Conservation (phyloP, 2,888 invertebrate species). For the Boloria selene region DNA sequence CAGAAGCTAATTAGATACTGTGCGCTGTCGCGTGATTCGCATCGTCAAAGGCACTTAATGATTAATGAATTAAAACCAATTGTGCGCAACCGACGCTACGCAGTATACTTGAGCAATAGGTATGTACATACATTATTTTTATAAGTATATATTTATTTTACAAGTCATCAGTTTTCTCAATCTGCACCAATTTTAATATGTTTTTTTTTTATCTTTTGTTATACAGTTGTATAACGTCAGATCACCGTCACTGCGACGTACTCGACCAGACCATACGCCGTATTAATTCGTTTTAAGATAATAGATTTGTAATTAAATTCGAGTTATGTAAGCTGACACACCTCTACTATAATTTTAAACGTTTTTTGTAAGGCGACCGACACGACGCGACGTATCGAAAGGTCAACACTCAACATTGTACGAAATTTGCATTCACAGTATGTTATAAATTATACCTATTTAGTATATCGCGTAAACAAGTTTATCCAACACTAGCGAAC, state of each 20-base stretch:
- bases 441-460: too few relatives aligned
- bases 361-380: not conserved
- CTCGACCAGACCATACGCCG: too few relatives aligned
- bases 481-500: too few relatives aligned
- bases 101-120: not conserved
- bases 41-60: not conserved
- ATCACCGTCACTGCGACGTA: too few relatives aligned
- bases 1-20: constrained; percentile 4
- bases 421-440: not conserved
- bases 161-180: not conserved
- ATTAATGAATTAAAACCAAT: constrained; percentile 21
- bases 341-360: constrained; percentile 10
- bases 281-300: too few relatives aligned
- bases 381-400: not conserved
- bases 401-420: not conserved
- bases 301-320: not conserved
- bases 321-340: constrained; percentile 6
- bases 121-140: too few relatives aligned
- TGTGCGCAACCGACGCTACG: not conserved
- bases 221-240: too few relatives aligned
- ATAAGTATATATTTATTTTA: too few relatives aligned
- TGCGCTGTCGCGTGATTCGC: constrained; percentile 14
- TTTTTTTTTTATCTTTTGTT: too few relatives aligned
- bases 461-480: too few relatives aligned
- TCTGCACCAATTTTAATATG: too few relatives aligned